Base-by-base conservation (phyloP, 2,113 vertebrate genomes). In the Atherinomorus stipes region DNA sequence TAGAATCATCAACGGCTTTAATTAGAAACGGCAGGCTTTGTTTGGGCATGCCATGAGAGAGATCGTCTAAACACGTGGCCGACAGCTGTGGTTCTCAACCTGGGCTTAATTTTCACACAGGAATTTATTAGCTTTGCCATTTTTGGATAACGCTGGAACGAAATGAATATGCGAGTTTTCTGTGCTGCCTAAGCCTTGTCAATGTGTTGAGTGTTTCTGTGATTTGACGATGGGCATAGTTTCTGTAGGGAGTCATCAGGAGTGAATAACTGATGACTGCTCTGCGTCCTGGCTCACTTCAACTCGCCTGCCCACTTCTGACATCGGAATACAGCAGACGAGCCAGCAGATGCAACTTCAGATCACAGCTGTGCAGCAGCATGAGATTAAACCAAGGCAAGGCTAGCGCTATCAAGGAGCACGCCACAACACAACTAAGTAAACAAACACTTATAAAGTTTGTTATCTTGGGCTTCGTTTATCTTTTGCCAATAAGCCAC, bases 41-140 rank as follows among this genome's bases (percentile, higher is more conserved):
- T 88, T 61, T 69, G 63, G 71, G 54, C 54, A 69, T 69, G 73
- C 45, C 58, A 73, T 38, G 77, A 75, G 50, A 15, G 31, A 50
- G 63, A 62, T 74, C 0, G 40, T 74, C 74, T 45, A 28, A 81
- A 85, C 87, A 89, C 74, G 76, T 76, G 87, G 73, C 50, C 47
- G 53, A 64, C 88, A 88, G 89, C 90, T 90, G 87, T 64, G 83
- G 16, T 67, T 65, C 80, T 34, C 69, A 83, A 87, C 73, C 78
- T 85, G 82, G 85, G 56, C 34, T 40, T 67, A 16, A 62, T 90
- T 87, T 76, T 85, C 71, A 68, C 76, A 76, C 68, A 60, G 51
- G 52, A 65, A 67, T 79, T 81, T 85, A 82, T 78, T 78, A 57
- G 63, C 80, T 59, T 90, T 80, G 52, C 85, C 87, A 87, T 92